Base-by-base conservation (phyloP, 2,797 vertebrate genomes). In the Phrynocephalus guinanensis region DNA sequence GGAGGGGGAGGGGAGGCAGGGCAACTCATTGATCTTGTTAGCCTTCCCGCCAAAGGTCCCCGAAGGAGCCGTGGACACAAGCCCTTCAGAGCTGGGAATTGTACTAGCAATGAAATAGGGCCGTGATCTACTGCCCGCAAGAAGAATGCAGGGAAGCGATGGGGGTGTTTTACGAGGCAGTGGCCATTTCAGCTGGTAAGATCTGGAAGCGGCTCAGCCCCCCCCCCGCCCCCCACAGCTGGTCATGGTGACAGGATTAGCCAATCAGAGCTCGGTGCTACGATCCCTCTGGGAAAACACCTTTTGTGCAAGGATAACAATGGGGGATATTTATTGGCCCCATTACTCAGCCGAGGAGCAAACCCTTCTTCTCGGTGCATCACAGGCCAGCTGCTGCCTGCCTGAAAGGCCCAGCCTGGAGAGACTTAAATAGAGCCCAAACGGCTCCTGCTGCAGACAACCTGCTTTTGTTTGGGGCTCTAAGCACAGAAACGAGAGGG, bases 251-350 rank as follows among this genome's bases (percentile, higher is more conserved):
- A 56, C n/a, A 1, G 3, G 38, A 44, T n/a, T n/a, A 0, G 78
- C 83, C 85, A 88, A 81, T 88, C 83, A 26, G 87, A 80, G n/a
- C 38, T 3, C 4, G 44, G 70, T 70, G 28, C 78, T 3, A 5
- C 48, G 22, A 68, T 75, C 38, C 83, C 50, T 81, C 87, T 81
- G 83, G 22, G 3, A 50, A 66, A 85, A 76, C 24, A 75, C 70
- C 84, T 81, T 88, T 88, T 75, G 83, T 85, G 77, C 60, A 81
- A 56, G 87, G 76, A 73, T 84, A 80, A 84, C 82, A 88, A 84
- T 50, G n/a, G 77, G 60, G 75, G 83, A 85, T 88, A 81, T 88
- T 88, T 88, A 80, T 80, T 38, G 16, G 15, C 0, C 38, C 87
- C 38, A 75, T 88, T 85, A 85, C 60, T 88, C 70, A 73, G 70